Evolutionary conservation across 2,888 invertebrate genomes (phyloP), one percentile per base, ranked within the genome.

Genomic region (Euplagia quadripunctaria): DNA sequence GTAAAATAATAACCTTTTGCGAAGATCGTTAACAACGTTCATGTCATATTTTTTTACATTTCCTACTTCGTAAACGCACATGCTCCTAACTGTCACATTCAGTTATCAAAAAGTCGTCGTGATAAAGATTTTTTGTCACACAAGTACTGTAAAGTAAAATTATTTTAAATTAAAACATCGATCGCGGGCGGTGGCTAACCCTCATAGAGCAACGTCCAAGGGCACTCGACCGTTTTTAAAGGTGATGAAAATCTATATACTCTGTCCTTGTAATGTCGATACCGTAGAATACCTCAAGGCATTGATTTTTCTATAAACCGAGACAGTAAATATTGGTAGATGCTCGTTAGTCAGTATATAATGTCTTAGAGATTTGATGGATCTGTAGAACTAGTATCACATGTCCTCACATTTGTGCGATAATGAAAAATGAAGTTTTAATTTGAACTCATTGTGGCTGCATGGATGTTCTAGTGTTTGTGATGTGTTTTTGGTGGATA

Each of bases 251-350:
- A 73, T 42, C 69, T 78, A 65, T 20, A 72, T 58, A 64, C 46
- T 49, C 68, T 65, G 73, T 77, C 72, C 76, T 79, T 79, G 68
- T 69, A 77, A 74, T 68, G 71, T 77, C 71, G 71, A 74, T 70
- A 70, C 64, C 72, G 74, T 73, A 43, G 73, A 72, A 72, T 77
- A 63, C 49, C 63, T 72, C 81, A 82, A 75, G 80, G 82, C 92
- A 94, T 93, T 92, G 93, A 93, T 93, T 94, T 94, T 93, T 92
- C 90, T 81, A 88, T 90, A 90, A 90, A 91, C 86, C 74, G 74
- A 81, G 81, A 79, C 78, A 83, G 90, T 90, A 90, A 92, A 91
- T 88, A 90, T 88, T 89, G 76, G 79, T 76, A 74, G 73, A 80
- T 68, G 85, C 76, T 80, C 81, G 76, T 76, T 82, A 79, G 82